Evolutionary conservation across 2,888 invertebrate species (phyloP), one percentile per base, ranked within the genome.

Genomic region (Leptodirus hochenwartii): DNA sequence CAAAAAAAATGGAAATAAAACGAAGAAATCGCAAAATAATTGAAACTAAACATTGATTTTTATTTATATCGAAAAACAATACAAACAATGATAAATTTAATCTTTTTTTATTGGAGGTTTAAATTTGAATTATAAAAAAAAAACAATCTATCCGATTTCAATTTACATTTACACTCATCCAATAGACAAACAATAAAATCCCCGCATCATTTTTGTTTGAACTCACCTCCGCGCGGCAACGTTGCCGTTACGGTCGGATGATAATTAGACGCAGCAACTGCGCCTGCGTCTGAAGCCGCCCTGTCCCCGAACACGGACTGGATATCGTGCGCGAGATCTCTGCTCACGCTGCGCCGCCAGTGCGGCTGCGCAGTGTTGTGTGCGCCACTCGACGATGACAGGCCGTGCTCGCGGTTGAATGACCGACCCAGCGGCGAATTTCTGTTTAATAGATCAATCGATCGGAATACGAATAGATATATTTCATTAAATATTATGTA

Each of bases 211-310:
- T n/a, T n/a, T 12, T 25, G 16, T 15, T 26, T 14, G 27, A 34
- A 35, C 54, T 69, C 66, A 77, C 78, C 77, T 72, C 76, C 76
- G 67, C 75, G 62, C 41, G 77, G 76, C 58, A 69, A 58, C 42
- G 66, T 62, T 47, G 64, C 37, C n/a, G 46, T 46, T 24, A 43
- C 41, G 5, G 46, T 62, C 41, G 70, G 59, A n/a, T n/a, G n/a
- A n/a, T n/a, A n/a, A n/a, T n/a, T n/a, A n/a, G n/a, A n/a, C n/a
- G n/a, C n/a, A 8, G 20, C 20, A 8, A n/a, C n/a, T 8, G 20
- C 8, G 8, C 8, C 8, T n/a, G 20, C 20, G n/a, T 20, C 20
- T 14, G 29, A 29, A 16, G 25, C 30, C 24, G 22, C 24, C 43
- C 66, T 62, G 33, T 61, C 64, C 49, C 62, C 68, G 61, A 75